Evolutionary conservation across 2,113 vertebrate genomes (phyloP), one percentile per base, ranked within the genome.

Genomic region (Peromyscus californicus): DNA sequence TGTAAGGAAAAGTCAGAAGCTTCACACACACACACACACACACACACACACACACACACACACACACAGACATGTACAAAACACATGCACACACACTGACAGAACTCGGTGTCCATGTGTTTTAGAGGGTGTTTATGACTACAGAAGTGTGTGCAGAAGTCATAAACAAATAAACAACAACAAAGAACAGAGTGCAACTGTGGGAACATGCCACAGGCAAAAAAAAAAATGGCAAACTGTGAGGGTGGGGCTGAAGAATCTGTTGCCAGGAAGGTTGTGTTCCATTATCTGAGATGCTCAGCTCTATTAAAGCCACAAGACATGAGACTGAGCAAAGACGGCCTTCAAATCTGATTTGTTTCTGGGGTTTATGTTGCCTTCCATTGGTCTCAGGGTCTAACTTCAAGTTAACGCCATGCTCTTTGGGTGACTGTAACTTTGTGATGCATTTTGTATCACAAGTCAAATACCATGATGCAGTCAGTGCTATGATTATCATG

Each of bases 401-500:
- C 24, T 88, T 72, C n/a, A 54, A 16, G 3, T 9, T 39, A 65
- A 29, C 2, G 24, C 36, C 15, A 21, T 74, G 87, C 87, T 59
- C 15, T 31, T 61, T 45, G 7, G n/a, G 70, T 11, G 16, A 89
- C 54, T 61, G 17, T 29, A 59, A 54, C 54, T 75, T 74, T 89
- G 86, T 89, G 48, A 17, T 39, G 8, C 8, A 39, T 57, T 72
- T 39, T 57, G 65, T 57, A n/a, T 57, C 33, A 31, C 33, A 57
- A 6, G 22, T 42, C n/a, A 54, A 29, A 3, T 48, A 65, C 19
- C 63, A 36, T 48, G 42, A 69, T 42, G 36, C 36, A 7, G 36
- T 75, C 33, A 7, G 0, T 5, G 17, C 16, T 1, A 3, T 11
- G 9, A 16, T 29, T 6, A 16, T 0, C 7, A 39, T 16, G 1